Conservation (phyloP, 2,888 invertebrate genomes). For the Spialia ferax region DNA sequence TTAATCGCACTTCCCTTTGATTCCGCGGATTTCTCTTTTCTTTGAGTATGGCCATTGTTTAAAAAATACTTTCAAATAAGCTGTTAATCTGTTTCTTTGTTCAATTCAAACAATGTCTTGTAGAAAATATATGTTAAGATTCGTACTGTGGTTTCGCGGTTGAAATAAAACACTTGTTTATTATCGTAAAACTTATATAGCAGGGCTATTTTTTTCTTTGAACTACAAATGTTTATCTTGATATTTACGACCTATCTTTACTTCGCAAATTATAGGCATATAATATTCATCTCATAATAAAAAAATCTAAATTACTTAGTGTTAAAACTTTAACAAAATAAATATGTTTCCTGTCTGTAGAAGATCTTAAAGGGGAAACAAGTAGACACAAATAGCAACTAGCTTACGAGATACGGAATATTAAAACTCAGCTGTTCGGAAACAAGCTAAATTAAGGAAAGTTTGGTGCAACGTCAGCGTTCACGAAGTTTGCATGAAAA, state of each 20-base stretch:
- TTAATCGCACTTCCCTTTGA: not conserved
- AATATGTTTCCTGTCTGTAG: too few species aligned
- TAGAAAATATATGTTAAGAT: not conserved
- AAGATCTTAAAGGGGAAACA: too few species aligned
- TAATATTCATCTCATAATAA: too few species aligned
- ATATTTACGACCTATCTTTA: too few species aligned
- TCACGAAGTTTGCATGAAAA: constrained; percentile 4
- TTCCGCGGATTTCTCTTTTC: not conserved
- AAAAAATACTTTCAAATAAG: constrained; percentile 1
- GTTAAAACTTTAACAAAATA: too few species aligned
- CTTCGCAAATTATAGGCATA: too few species aligned
- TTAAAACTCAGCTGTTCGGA: not conserved
- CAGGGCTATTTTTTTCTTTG: too few species aligned
- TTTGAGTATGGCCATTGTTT: not conserved
- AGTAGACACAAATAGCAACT: too few species aligned
- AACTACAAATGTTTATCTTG: too few species aligned
- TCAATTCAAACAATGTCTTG: not conserved
- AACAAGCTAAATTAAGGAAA: not conserved
- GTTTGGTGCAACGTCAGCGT: not conserved
- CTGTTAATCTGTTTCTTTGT: constrained; percentile 4
- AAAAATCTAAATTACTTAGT: too few species aligned
- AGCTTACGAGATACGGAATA: too few species aligned
- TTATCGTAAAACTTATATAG: too few species aligned
- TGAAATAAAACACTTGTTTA: not conserved
- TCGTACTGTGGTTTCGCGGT: not conserved